phyloP scores from a whole-genome alignment of 2,888 invertebrate species.

The Phanerotoma sp. region DNA sequence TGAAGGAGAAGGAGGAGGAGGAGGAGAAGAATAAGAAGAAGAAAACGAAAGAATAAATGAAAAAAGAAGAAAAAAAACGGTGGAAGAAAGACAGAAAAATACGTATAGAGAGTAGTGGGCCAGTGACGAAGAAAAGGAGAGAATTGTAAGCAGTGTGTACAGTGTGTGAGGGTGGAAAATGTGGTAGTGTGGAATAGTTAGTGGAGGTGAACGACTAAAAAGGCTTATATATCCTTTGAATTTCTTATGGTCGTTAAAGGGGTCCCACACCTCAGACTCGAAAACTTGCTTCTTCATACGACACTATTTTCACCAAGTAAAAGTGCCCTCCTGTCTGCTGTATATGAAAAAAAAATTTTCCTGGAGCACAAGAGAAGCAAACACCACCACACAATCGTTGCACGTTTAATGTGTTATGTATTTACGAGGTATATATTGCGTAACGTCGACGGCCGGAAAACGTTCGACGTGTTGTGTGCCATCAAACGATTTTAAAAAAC shows the following conservation, averaged over 20 bases:
- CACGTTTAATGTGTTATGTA: constrained; percentile 43
- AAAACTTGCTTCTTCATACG: neutral
- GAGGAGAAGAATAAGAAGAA: too few species aligned
- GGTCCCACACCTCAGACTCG: constrained; percentile 1
- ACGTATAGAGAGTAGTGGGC: too few species aligned
- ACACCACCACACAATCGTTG: neutral
- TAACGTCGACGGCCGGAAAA: constrained; percentile 48
- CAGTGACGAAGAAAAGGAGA: neutral
- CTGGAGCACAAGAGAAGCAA: constrained; percentile 27
- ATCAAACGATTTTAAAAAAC: constrained; percentile 4
- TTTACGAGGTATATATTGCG: constrained; percentile 53
- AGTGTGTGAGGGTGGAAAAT: constrained; percentile 26
- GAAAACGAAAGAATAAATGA: neutral
- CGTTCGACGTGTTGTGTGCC: constrained; percentile 34
- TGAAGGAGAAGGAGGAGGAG: neutral
- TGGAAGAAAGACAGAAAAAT: neutral
- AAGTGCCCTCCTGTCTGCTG: constrained; percentile 33
- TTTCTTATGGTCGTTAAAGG: neutral
- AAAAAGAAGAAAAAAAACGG: neutral
- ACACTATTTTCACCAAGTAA: constrained; percentile 36
- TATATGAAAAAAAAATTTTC: constrained; percentile 30
- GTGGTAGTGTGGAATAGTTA: neutral
- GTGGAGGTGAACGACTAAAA: neutral
- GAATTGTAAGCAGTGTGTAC: constrained; percentile 14
- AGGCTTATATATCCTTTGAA: neutral